Evolutionary conservation across 2,113 vertebrate species (phyloP).

Genomic region (Tupaia tana): DNA sequence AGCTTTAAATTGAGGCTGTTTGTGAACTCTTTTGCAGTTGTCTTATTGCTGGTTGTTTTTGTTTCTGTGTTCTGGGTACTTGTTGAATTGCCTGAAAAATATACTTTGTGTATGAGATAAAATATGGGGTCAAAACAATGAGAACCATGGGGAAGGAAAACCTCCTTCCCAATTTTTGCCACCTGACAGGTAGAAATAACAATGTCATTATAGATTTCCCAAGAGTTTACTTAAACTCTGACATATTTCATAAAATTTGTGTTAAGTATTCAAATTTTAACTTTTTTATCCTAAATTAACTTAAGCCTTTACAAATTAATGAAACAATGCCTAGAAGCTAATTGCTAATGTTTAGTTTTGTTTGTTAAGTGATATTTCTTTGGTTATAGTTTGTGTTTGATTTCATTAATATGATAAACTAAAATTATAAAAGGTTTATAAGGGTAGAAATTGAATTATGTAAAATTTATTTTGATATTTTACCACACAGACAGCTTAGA

Average conservation of each 20-base stretch:
- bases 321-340: conserved; percentile 4
- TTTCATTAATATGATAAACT: conserved; percentile 56
- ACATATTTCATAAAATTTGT: neutral
- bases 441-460: conserved; percentile 42
- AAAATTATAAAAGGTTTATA: conserved; percentile 18
- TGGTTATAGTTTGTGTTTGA: neutral
- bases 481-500: conserved; percentile 31
- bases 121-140: neutral
- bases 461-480: conserved; percentile 64
- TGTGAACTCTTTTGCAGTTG: conserved; percentile 58
- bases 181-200: conserved; percentile 25
- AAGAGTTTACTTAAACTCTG: neutral
- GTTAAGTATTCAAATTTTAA: neutral
- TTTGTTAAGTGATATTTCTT: conserved; percentile 27
- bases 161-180: neutral
- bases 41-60: conserved; percentile 44
- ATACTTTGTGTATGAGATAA: neutral
- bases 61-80: neutral
- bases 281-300: conserved; percentile 8
- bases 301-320: conserved; percentile 1
- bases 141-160: neutral
- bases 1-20: conserved; percentile 55
- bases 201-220: neutral
- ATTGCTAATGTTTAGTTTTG: neutral
- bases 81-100: neutral